phyloP scores from a whole-genome alignment of 1,140 invertebrate species.

The Macrocentrus cingulum region DNA sequence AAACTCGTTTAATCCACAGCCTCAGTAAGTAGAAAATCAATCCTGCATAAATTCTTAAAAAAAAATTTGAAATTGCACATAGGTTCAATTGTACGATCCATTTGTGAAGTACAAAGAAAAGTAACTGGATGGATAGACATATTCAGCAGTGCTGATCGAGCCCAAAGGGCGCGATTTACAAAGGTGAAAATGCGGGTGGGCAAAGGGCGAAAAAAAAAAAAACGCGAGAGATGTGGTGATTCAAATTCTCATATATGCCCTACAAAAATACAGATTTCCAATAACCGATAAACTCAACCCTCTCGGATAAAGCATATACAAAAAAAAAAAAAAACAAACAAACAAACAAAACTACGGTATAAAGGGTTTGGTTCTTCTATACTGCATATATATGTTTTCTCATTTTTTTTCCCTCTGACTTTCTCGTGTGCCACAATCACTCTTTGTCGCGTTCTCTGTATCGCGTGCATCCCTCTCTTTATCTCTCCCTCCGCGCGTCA shows the following conservation, averaged over 20 bases:
- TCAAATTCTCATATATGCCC: slow-evolving; percentile 37
- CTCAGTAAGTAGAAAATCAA: too few relatives aligned
- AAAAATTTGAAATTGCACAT: too few relatives aligned
- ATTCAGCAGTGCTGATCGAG: slow-evolving; percentile 3
- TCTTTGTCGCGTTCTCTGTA: slow-evolving; percentile 26
- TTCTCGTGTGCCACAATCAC: slow-evolving; percentile 23
- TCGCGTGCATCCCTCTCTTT: slow-evolving; percentile 14
- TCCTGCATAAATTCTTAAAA: too few relatives aligned
- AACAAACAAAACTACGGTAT: too few relatives aligned
- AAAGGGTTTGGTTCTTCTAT: slow-evolving; percentile 17
- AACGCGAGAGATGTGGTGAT: slow-evolving; percentile 4
- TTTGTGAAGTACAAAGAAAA: background rate
- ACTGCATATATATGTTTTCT: slow-evolving; percentile 27
- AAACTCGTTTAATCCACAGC: too few relatives aligned
- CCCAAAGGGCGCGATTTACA: slow-evolving; percentile 6
- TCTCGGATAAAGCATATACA: slow-evolving; percentile 36
- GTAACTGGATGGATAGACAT: background rate
- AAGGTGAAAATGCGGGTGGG: background rate
- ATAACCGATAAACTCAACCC: slow-evolving; percentile 48
- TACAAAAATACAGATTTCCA: slow-evolving; percentile 57
- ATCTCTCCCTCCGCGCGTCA: slow-evolving; percentile 21
- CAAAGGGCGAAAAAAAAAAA: background rate
- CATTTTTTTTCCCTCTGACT: slow-evolving; percentile 18
- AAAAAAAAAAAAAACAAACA: slow-evolving; percentile 34
- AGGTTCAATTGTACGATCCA: too few relatives aligned